phyloP scores from a whole-genome alignment of 2,797 vertebrate species.

The Galago senegalensis region DNA sequence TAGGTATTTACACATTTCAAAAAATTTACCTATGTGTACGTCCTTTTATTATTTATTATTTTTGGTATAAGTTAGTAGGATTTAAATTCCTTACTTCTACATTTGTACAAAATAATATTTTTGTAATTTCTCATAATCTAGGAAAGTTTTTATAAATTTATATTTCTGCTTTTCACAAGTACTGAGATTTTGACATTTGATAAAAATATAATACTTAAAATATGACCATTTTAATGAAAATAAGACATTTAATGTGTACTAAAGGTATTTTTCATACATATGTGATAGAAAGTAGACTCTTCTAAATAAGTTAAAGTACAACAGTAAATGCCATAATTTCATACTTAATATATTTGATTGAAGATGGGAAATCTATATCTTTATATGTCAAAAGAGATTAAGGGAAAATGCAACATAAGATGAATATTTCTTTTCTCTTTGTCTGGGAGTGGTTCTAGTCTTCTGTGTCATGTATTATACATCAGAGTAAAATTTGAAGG shows the following conservation, averaged over 20 bases:
- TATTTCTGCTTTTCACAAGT: slow-evolving; percentile 70
- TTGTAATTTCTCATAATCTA: slow-evolving; percentile 70
- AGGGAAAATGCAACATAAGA: slow-evolving; percentile 66
- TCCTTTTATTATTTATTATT: background rate
- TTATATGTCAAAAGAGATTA: slow-evolving; percentile 78
- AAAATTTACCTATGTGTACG: background rate
- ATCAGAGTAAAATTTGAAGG: slow-evolving; percentile 88
- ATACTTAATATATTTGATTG: slow-evolving; percentile 73
- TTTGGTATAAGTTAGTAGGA: background rate
- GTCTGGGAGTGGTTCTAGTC: slow-evolving; percentile 76
- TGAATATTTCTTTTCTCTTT: slow-evolving; percentile 82
- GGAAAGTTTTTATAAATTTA: slow-evolving; percentile 36
- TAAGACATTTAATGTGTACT: slow-evolving; percentile 58
- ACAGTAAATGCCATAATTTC: slow-evolving; percentile 70
- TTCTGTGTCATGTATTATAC: slow-evolving; percentile 88
- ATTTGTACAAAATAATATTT: slow-evolving; percentile 57
- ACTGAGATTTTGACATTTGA: slow-evolving; percentile 81
- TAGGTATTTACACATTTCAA: background rate
- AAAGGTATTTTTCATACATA: slow-evolving; percentile 2
- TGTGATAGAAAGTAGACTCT: background rate
- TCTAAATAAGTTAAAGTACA: slow-evolving; percentile 59
- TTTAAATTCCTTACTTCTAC: background rate
- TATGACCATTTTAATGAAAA: slow-evolving; percentile 79
- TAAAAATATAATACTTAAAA: slow-evolving; percentile 81
- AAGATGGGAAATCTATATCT: slow-evolving; percentile 68